Evolutionary conservation across 2,113 vertebrate genomes (phyloP).

Genomic region (Pollachius pollachius): DNA sequence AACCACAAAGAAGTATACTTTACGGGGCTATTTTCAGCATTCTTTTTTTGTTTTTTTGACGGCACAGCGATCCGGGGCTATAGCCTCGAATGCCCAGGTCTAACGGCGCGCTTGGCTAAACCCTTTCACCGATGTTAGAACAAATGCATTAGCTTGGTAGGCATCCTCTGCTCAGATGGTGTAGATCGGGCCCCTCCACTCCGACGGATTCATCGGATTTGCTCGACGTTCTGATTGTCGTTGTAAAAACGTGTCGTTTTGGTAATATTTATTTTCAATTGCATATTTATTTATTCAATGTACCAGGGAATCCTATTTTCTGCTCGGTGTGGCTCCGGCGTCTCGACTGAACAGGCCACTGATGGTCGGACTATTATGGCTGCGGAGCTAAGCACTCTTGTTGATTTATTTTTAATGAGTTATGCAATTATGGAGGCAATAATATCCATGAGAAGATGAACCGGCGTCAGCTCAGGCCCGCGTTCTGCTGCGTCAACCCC

Average conservation of each 20-base stretch:
- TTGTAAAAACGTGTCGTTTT: not conserved
- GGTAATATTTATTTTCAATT: not conserved
- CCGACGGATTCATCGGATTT: constrained; percentile 18
- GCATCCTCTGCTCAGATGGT: constrained; percentile 2
- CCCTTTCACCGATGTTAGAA: constrained; percentile 16
- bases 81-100: no score
- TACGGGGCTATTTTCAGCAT: no score
- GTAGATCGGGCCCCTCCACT: constrained; percentile 2
- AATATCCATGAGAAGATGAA: constrained; percentile 49
- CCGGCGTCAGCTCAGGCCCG: constrained; percentile 20
- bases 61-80: no score
- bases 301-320: constrained; percentile 5
- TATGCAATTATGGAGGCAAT: constrained; percentile 69
- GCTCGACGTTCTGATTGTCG: not conserved
- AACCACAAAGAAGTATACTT: no score
- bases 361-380: constrained; percentile 58
- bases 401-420: constrained; percentile 76
- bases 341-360: constrained; percentile 54
- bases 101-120: no score
- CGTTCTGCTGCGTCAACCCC: not conserved
- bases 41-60: no score
- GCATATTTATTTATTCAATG: constrained; percentile 6
- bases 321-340: constrained; percentile 26
- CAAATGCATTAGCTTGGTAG: not conserved
- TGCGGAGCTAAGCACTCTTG: constrained; percentile 61